Percentiles rank a stretch among this genome's conserved stretches.
These are phyloP conservation scores for Sycophila texana DNA, from an alignment of 2,888 invertebrate species.

Conservation along the genomic window DNA sequence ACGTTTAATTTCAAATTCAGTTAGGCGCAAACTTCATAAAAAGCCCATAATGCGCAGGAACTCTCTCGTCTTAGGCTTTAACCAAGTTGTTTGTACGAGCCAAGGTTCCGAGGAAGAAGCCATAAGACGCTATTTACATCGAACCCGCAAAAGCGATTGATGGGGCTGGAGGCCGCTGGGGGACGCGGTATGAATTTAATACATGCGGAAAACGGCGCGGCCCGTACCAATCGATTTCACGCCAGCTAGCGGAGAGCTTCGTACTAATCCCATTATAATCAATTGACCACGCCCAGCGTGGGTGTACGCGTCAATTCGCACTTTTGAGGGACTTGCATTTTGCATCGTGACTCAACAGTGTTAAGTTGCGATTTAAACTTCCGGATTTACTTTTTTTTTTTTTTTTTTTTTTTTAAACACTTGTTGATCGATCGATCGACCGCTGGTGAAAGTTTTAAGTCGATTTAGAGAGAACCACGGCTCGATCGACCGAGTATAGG, in stretches of 20 bases:
- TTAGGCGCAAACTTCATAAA: no score
- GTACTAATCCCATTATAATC: constrained; percentile 55
- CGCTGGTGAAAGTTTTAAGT: neutral
- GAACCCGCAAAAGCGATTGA: constrained; percentile 36
- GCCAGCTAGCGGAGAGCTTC: constrained; percentile 52
- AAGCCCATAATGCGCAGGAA: no score
- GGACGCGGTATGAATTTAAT: neutral
- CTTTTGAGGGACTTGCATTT: no score
- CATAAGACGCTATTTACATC: constrained; percentile 30
- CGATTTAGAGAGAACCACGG: neutral
- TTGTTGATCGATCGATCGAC: neutral
- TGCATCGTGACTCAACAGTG: neutral
- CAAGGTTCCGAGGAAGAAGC: constrained; percentile 8
- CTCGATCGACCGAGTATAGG: neutral
- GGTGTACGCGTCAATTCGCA: neutral
- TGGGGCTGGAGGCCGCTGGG: constrained; percentile 2
- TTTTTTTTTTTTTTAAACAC: neutral
- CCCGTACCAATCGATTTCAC: constrained; percentile 53
- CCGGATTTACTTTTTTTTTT: neutral
- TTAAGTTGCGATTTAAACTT: neutral
- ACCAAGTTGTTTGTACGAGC: no score
- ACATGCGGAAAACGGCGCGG: constrained; percentile 1
- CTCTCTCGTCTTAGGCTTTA: no score
- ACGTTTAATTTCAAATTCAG: no score
- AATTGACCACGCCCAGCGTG: constrained; percentile 54